Percentiles rank a stretch among this genome's conserved stretches.
phyloP scores from a whole-genome alignment of 2,888 invertebrate genomes.

The Agrotis puta region DNA sequence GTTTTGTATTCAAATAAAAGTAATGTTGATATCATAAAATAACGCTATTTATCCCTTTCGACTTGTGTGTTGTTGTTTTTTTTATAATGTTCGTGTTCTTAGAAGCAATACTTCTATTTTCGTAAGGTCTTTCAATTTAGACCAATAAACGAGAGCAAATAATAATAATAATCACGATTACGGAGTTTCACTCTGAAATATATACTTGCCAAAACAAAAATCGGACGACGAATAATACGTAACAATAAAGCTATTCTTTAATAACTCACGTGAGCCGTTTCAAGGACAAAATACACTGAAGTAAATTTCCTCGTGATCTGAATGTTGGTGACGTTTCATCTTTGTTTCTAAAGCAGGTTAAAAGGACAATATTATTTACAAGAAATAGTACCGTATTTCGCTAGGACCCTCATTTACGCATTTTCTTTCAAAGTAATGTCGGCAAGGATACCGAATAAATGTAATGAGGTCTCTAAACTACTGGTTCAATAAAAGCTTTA shows the following conservation, averaged over 20 bases:
- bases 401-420: slow-evolving; percentile 29
- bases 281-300: slow-evolving; percentile 12
- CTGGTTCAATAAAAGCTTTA: slow-evolving; percentile 27
- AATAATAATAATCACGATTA: no score
- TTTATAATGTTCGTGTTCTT: no score
- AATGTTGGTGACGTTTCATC: slow-evolving; percentile 40
- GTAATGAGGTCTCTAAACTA: slow-evolving; percentile 36
- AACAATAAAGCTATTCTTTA: no score
- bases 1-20: neutral
- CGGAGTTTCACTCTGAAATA: no score
- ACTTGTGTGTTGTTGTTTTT: no score
- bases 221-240: no score
- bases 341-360: slow-evolving; percentile 62
- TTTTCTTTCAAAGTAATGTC: slow-evolving; percentile 29
- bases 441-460: slow-evolving; percentile 31
- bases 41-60: no score
- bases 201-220: no score
- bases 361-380: slow-evolving; percentile 63
- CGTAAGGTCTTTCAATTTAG: no score
- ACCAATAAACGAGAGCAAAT: no score
- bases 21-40: no score
- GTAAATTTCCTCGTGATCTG: slow-evolving; percentile 29
- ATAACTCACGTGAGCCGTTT: neutral
- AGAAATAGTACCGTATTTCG: slow-evolving; percentile 55
- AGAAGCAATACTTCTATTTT: no score